Evolutionary conservation across 2,797 vertebrate species (phyloP).

Genomic region (Myioborus miniatus): DNA sequence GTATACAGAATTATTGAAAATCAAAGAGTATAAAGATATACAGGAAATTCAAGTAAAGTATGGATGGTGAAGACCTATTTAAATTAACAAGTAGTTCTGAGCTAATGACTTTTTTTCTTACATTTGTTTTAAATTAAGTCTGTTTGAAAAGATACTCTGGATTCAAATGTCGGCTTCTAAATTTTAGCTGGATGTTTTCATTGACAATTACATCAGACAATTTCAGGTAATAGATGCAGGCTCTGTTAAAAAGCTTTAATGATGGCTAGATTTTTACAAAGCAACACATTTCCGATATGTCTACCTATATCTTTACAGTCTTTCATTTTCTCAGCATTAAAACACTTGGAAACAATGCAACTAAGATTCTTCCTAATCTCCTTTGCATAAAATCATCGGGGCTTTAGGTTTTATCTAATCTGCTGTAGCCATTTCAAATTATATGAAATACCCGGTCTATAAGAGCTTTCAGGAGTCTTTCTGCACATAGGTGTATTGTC

Average conservation of each 20-base stretch:
- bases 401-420: neutral
- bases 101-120: neutral
- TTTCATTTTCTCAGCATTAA: neutral
- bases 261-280: neutral
- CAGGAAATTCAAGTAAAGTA: slow-evolving; percentile 72
- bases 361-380: neutral
- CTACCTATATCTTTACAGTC: neutral
- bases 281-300: neutral
- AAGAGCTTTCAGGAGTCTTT: neutral
- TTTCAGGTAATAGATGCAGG: neutral
- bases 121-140: neutral
- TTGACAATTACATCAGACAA: neutral
- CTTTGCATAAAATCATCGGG: neutral
- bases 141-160: neutral
- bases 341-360: neutral
- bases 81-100: neutral
- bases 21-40: slow-evolving; percentile 46
- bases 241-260: neutral
- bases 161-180: neutral
- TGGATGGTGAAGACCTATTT: neutral
- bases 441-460: neutral
- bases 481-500: neutral
- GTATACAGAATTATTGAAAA: slow-evolving; percentile 67
- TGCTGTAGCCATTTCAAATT: neutral
- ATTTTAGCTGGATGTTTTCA: neutral